Base-by-base conservation (phyloP, 2,888 invertebrate genomes). In the Pegoplata infirma region DNA sequence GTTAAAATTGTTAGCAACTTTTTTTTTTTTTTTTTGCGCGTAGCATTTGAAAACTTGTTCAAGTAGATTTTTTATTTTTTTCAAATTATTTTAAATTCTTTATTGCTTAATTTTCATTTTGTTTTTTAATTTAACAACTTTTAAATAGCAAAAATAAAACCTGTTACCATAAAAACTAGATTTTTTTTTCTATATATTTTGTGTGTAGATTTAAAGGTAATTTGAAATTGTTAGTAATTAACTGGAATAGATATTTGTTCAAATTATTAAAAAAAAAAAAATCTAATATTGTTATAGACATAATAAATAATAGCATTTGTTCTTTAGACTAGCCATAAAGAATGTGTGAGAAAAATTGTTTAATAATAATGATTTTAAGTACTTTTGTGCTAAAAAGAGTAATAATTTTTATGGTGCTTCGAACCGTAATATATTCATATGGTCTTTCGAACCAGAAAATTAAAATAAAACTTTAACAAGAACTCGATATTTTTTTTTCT, bases 1-100 rank as follows among this genome's bases (percentile, higher is more conserved):
- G 76, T 67, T 68, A 63, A 59, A 67, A 66, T 66, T 66, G 56
- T 58, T 76, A 21, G 36, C 36, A 40, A 49, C 25, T 53, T 8
- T 21, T 14, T 23, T 47, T 17, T 19, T 7, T n/a, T 19, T 16
- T 7, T 49, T 49, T 19, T 40, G 12, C 40, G 7, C 19, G 36
- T 40, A 7, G 47, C 17, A 3, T 53, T 23, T 53, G n/a, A 8
- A 44, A 21, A 40, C n/a, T 58, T 58, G 40, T 23, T 40, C 8
- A 40, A 40, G 36, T 40, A n/a, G 5, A 40, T n/a, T 40, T 40
- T 36, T 10, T 12, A 36, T 5, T 3, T n/a, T n/a, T n/a, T n/a
- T n/a, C n/a, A n/a, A n/a, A n/a, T n/a, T n/a, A n/a, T n/a, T n/a
- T n/a, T 40, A 40, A 40, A 12, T 32, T 32, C n/a, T 32, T 32